Conservation (phyloP, 2,888 invertebrate species). For the Opisthograptis luteolata region DNA sequence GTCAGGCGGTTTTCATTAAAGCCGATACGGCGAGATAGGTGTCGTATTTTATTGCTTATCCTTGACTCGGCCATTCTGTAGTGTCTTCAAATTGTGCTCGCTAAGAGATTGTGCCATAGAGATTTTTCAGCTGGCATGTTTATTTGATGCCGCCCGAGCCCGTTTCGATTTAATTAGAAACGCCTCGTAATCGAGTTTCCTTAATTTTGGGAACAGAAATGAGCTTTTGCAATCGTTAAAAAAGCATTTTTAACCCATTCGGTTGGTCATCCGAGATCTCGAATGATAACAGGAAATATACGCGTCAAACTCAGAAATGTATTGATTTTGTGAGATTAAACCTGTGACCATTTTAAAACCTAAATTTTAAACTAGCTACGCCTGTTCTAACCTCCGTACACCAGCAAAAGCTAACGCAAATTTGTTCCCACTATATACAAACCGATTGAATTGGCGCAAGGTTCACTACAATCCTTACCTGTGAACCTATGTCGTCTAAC, state of each 20-base stretch:
- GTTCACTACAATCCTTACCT: no score
- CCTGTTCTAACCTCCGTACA: no score
- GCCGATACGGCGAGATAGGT: conserved; percentile 68
- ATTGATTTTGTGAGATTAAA: no score
- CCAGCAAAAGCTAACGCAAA: no score
- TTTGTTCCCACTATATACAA: no score
- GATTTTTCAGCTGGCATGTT: conserved; percentile 46
- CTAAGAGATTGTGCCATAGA: conserved; percentile 49
- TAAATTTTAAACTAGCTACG: no score
- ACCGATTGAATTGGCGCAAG: no score
- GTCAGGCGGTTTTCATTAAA: conserved; percentile 71
- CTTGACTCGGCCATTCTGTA: conserved; percentile 44
- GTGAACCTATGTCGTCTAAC: no score
- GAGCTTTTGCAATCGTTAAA: conserved; percentile 11
- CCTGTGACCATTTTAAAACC: no score
- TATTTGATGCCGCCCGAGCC: conserved; percentile 48
- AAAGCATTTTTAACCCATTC: conserved; percentile 1
- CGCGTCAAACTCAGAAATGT: no score
- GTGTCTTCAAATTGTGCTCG: conserved; percentile 50
- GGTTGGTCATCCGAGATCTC: no score
- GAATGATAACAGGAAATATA: no score
- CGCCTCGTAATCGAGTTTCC: conserved; percentile 22
- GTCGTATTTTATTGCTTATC: conserved; percentile 69
- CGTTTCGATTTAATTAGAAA: conserved; percentile 40
- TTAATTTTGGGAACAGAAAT: conserved; percentile 19